phyloP scores from a whole-genome alignment of 2,797 vertebrate genomes.

The Acipenser ruthenus region DNA sequence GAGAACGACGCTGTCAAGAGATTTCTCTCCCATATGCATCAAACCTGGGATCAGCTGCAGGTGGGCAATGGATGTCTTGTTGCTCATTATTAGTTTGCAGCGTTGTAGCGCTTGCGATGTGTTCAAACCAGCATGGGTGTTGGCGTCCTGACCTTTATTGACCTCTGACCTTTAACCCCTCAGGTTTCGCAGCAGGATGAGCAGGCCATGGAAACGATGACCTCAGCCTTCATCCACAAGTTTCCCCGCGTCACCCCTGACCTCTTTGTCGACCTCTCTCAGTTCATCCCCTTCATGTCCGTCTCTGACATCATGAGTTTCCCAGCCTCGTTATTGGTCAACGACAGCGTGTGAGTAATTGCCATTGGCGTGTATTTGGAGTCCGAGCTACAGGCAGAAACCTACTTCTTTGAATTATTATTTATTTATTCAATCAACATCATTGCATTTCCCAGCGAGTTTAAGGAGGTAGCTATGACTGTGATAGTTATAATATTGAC shows the following conservation, averaged over 20 bases:
- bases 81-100: neutral
- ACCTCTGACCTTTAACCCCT: slow-evolving; percentile 17
- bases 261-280: slow-evolving; percentile 78
- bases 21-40: slow-evolving; percentile 74
- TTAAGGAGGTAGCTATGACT: too few species aligned
- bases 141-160: neutral
- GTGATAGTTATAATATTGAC: too few species aligned
- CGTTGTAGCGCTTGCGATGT: neutral
- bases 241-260: slow-evolving; percentile 77
- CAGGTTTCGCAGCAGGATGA: slow-evolving; percentile 70
- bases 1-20: slow-evolving; percentile 70
- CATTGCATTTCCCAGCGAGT: too few species aligned
- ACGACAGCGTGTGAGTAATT: slow-evolving; percentile 76
- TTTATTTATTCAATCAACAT: too few species aligned
- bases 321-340: slow-evolving; percentile 73
- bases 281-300: slow-evolving; percentile 84
- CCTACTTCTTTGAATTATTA: too few species aligned
- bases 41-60: slow-evolving; percentile 71
- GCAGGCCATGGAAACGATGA: slow-evolving; percentile 75
- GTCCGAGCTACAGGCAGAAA: too few species aligned
- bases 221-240: slow-evolving; percentile 73
- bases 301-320: slow-evolving; percentile 80
- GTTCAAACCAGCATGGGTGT: neutral
- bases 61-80: slow-evolving; percentile 42
- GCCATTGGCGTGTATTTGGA: neutral